phyloP scores from a whole-genome alignment of 2,888 invertebrate species.

The Dryobotodes eremita region DNA sequence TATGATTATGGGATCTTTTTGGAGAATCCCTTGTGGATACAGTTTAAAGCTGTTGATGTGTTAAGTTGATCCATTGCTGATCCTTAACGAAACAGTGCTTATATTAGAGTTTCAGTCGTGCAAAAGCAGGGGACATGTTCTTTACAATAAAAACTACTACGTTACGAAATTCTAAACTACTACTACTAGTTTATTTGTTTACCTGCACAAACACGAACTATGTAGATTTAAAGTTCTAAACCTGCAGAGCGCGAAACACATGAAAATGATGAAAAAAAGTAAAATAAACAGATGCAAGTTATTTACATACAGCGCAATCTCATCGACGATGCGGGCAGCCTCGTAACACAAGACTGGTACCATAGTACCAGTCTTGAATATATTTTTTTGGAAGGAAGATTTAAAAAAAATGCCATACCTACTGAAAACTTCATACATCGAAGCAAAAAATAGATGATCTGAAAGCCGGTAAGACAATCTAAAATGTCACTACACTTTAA shows the following conservation, averaged over 20 bases:
- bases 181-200: slow-evolving; percentile 23
- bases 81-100: not conserved
- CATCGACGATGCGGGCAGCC: slow-evolving; percentile 73
- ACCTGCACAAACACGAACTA: slow-evolving; percentile 21
- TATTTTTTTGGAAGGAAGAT: too few relatives aligned
- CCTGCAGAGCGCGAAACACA: slow-evolving; percentile 53
- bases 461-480: too few relatives aligned
- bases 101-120: not conserved
- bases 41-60: slow-evolving; percentile 19
- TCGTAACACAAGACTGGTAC: slow-evolving; percentile 57
- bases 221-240: slow-evolving; percentile 32
- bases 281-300: slow-evolving; percentile 74
- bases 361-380: slow-evolving; percentile 4
- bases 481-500: not conserved
- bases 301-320: slow-evolving; percentile 77
- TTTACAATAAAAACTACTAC: not conserved
- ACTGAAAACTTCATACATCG: not conserved
- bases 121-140: not conserved
- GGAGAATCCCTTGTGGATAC: slow-evolving; percentile 3
- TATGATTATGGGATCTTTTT: slow-evolving; percentile 5
- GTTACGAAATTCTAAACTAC: not conserved
- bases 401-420: too few relatives aligned
- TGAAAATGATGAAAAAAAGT: slow-evolving; percentile 74
- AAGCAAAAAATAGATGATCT: too few relatives aligned
- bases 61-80: slow-evolving; percentile 10